These are phyloP conservation scores for Paralinhomoeus sp. DNA, from an alignment of 2,888 invertebrate species.

Conservation along the genomic window DNA sequence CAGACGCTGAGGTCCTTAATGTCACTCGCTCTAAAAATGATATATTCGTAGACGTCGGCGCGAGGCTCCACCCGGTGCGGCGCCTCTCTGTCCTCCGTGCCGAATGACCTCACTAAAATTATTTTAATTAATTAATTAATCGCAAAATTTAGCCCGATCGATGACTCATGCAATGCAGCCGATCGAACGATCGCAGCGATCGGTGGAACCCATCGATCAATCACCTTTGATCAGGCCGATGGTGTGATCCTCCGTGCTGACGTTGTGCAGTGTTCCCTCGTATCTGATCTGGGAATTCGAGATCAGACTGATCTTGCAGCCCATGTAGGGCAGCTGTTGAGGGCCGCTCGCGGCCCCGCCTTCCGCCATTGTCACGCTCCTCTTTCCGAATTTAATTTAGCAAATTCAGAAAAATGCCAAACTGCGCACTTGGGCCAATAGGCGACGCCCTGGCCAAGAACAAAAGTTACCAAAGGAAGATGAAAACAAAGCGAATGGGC, in stretches of 20 bases:
- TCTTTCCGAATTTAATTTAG: too few species aligned
- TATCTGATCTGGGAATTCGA: slow-evolving; percentile 96
- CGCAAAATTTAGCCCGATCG: neutral
- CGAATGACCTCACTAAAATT: slow-evolving; percentile 71
- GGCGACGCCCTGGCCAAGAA: too few species aligned
- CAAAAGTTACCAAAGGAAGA: too few species aligned
- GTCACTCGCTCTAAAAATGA: slow-evolving; percentile 81
- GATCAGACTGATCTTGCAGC: slow-evolving; percentile 94
- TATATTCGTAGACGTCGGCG: slow-evolving; percentile 66
- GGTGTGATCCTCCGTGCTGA: slow-evolving; percentile 92
- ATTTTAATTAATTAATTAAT: neutral
- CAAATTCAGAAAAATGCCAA: too few species aligned
- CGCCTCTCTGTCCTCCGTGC: slow-evolving; percentile 84
- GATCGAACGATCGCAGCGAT: too few species aligned
- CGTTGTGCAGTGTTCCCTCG: slow-evolving; percentile 90
- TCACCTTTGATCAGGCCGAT: slow-evolving; percentile 81
- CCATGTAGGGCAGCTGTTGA: slow-evolving; percentile 84
- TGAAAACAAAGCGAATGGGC: too few species aligned
- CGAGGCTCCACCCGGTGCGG: slow-evolving; percentile 29
- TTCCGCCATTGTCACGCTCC: too few species aligned
- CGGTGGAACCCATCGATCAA: slow-evolving; percentile 48
- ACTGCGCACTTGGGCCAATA: too few species aligned
- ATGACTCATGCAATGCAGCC: too few species aligned
- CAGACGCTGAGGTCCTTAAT: slow-evolving; percentile 87
- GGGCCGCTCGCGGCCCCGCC: too few species aligned